Evolutionary conservation across 2,113 vertebrate genomes (phyloP), one percentile per base, ranked within the genome.

Genomic region (Conger conger): DNA sequence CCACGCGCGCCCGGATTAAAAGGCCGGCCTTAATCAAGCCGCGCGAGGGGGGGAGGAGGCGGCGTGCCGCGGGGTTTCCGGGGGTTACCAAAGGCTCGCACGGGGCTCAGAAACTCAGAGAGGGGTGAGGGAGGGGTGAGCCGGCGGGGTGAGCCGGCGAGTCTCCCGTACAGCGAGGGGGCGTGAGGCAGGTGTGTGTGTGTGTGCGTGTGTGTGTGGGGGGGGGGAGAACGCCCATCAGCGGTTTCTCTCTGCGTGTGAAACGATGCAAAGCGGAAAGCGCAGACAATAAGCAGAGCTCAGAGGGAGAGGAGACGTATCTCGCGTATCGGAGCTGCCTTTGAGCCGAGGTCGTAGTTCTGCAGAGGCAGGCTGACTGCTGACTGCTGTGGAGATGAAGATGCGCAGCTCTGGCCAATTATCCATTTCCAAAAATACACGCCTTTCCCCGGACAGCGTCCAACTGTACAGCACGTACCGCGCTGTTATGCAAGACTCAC

Each of bases 1-100:
- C 36, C 18, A 35, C 30, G 83, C 53, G 79, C 80, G 53, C 60
- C 33, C 11, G 54, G 83, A 84, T 84, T 84, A 84, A 84, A 68
- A 79, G 60, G 50, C 83, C 54, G 38, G 30, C 45, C 83, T 84
- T 84, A 84, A 84, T 84, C 80, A 84, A 84, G 40, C 35, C 37
- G 20, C 40, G 27, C 53, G 36, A 54, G 76, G 35, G 7, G 7
- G 57, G 83, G 27, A 80, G 53, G 77, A 27, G 54, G 18, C 53
- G 54, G 40, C 50, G 38, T 78, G 73, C 45, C 30, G 35, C 40
- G 33, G 76, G 73, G 79, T 45, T 54, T 50, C 45, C 76, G 4
- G 77, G 77, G 35, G 76, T 68, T 84, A 80, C 79, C 27, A 7
- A 63, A 63, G 53, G 27, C 37, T 6, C 53, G 77, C 23, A 60